phyloP scores from a whole-genome alignment of 1,140 invertebrate genomes.

The Drosophila repleta region DNA sequence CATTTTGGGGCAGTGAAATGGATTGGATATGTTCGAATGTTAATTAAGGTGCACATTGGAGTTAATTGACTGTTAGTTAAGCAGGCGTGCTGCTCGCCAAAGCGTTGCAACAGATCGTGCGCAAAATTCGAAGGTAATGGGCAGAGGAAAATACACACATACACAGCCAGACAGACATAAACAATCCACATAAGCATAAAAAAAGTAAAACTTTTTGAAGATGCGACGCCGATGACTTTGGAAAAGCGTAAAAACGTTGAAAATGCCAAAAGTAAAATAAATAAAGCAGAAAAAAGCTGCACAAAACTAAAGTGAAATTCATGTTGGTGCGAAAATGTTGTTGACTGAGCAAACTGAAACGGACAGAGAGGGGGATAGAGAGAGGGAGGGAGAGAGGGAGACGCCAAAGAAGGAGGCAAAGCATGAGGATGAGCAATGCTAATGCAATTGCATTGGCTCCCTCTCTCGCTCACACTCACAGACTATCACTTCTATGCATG shows the following conservation, averaged over 20 bases:
- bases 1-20: constrained; percentile 12
- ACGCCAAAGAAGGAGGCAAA: constrained; percentile 1
- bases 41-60: constrained; percentile 52
- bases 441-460: constrained; percentile 35
- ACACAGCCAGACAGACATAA: no score
- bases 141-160: constrained; percentile 11
- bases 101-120: constrained; percentile 80
- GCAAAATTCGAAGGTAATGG: constrained; percentile 73
- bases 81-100: constrained; percentile 69
- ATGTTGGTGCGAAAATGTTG: constrained; percentile 38
- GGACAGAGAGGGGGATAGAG: neutral
- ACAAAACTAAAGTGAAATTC: constrained; percentile 79
- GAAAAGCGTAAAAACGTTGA: constrained; percentile 74
- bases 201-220: constrained; percentile 72
- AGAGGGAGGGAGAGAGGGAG: neutral
- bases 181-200: constrained; percentile 57
- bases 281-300: constrained; percentile 56
- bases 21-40: constrained; percentile 62
- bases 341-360: constrained; percentile 38
- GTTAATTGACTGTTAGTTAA: constrained; percentile 68
- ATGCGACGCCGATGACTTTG: constrained; percentile 65
- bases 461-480: constrained; percentile 1
- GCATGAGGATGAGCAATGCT: constrained; percentile 37
- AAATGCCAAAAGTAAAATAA: constrained; percentile 73
- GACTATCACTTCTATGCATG: neutral